Evolutionary conservation across 2,113 vertebrate species (phyloP).

Genomic region (Antechinus flavipes): DNA sequence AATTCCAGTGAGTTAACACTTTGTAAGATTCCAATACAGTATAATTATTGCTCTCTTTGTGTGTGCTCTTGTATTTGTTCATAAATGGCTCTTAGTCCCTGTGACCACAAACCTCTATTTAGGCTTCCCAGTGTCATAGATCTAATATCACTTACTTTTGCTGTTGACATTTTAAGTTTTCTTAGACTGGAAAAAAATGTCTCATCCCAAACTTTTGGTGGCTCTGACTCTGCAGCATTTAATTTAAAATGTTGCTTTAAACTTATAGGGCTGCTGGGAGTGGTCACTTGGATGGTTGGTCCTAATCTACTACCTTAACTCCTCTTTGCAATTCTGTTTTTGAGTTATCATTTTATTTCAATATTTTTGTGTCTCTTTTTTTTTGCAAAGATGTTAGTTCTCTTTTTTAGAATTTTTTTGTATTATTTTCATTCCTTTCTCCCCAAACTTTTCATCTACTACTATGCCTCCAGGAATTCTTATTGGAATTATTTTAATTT

Average conservation of each 20-base stretch:
- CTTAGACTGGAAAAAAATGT: no score
- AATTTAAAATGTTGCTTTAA: no score
- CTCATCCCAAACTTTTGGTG: no score
- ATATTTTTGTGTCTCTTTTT: no score
- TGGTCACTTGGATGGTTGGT: background rate
- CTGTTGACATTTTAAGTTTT: background rate
- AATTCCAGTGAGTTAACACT: no score
- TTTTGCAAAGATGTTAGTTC: no score
- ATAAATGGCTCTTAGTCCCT: background rate
- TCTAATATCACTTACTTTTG: background rate
- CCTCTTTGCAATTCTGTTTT: background rate
- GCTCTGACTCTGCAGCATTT: no score
- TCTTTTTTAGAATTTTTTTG: no score
- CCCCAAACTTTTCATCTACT: background rate
- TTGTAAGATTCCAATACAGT: no score
- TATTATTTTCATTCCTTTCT: no score
- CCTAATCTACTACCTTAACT: background rate
- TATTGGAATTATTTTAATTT: background rate
- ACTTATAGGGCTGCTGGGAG: background rate
- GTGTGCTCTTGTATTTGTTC: no score
- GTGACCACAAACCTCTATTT: no score
- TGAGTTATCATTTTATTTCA: background rate
- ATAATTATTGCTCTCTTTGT: background rate
- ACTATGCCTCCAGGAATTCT: background rate
- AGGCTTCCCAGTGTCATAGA: background rate